Evolutionary conservation across 1,140 invertebrate species (phyloP), one percentile per base, ranked within the genome.

Genomic region (Doryteuthis pealeii): DNA sequence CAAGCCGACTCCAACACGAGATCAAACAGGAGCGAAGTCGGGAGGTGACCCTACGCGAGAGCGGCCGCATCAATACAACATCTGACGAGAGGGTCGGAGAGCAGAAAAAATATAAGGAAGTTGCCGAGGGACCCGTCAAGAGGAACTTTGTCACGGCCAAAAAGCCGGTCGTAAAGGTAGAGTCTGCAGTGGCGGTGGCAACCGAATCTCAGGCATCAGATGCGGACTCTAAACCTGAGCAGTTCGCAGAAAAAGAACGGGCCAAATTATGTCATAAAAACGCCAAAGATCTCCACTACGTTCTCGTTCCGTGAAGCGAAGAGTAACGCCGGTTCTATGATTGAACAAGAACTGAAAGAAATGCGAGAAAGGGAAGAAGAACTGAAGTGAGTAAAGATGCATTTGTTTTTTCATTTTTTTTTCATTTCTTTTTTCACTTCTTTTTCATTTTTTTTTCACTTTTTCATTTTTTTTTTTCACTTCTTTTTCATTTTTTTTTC

Each of bases 351-450:
- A 74, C 73, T 86, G 10, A 73, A 83, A 74, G 84, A 86, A 74
- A 85, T 86, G 83, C 80, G 83, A 76, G 83, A 86, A 72, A 74
- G 84, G 69, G 84, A 86, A 65, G 83, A 86, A 49, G 84, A 86
- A 78, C 72, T 86, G 40, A 84, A 79, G 84, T 85, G 75, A 80
- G 80, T 79, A 26, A 18, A 2, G 40, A 66, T 8, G 26, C 2
- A 62, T 40, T 31, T 70, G 28, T 32, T 15, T 30, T 70, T 70
- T 15, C 69, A n/a, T n/a, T n/a, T n/a, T n/a, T n/a, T n/a, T n/a
- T n/a, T n/a, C n/a, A n/a, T n/a, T n/a, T n/a, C n/a, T n/a, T n/a
- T n/a, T n/a, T n/a, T n/a, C n/a, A n/a, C n/a, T n/a, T n/a, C n/a
- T n/a, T n/a, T n/a, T n/a, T n/a, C n/a, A n/a, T n/a, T n/a, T n/a